These are phyloP conservation scores for Orthonevra nobilis DNA, from an alignment of 2,888 invertebrate species.

Conservation along the genomic window DNA sequence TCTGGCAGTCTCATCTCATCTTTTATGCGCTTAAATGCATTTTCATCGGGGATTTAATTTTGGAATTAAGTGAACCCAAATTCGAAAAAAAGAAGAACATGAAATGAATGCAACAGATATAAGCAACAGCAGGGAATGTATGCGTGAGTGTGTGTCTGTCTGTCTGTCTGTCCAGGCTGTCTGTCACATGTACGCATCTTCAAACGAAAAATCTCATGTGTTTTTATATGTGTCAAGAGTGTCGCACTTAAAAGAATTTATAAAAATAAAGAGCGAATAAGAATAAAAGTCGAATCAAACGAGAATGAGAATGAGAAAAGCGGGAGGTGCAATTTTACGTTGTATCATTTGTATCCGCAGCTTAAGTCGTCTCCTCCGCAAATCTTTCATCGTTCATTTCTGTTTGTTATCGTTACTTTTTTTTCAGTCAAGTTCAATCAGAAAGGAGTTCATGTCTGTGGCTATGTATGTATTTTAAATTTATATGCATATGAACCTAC, in stretches of 20 bases:
- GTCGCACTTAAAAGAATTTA: slow-evolving; percentile 60
- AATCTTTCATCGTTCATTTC: slow-evolving; percentile 17
- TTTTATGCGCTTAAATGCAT: slow-evolving; percentile 70
- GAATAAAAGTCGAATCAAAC: slow-evolving; percentile 20
- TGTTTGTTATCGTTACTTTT: slow-evolving; percentile 10
- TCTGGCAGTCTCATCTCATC: slow-evolving; percentile 69
- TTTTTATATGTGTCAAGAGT: slow-evolving; percentile 71
- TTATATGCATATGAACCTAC: slow-evolving; percentile 13
- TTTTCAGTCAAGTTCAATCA: slow-evolving; percentile 53
- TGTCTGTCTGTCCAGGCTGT: slow-evolving; percentile 64
- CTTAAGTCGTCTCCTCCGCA: slow-evolving; percentile 61
- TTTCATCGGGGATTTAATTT: slow-evolving; percentile 69
- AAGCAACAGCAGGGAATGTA: slow-evolving; percentile 21
- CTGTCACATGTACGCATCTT: slow-evolving; percentile 73
- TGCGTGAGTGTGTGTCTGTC: slow-evolving; percentile 49
- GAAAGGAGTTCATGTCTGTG: slow-evolving; percentile 40
- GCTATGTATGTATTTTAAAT: slow-evolving; percentile 11
- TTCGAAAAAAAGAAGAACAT: slow-evolving; percentile 46
- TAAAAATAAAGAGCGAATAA: slow-evolving; percentile 17
- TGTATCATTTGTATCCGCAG: slow-evolving; percentile 56
- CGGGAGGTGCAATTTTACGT: slow-evolving; percentile 63
- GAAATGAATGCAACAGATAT: slow-evolving; percentile 62
- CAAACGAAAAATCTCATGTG: slow-evolving; percentile 73
- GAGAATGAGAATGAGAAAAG: slow-evolving; percentile 39
- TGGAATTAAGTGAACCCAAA: slow-evolving; percentile 68